phyloP scores from a whole-genome alignment of 2,888 invertebrate species.

The Mantis religiosa region DNA sequence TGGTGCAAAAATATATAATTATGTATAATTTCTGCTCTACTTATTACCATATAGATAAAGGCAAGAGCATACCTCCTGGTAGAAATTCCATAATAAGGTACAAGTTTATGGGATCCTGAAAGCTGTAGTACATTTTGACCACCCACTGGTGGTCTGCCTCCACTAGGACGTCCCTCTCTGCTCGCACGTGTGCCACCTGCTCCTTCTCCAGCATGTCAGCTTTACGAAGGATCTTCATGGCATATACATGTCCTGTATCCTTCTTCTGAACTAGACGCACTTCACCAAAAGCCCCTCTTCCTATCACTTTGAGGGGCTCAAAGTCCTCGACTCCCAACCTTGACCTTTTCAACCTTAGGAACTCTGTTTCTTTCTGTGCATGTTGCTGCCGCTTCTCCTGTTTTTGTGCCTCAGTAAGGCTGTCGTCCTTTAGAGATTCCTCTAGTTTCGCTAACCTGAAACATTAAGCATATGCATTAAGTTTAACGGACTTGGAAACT shows the following conservation, averaged over 20 bases:
- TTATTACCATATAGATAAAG: too few species aligned
- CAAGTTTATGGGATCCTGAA: conserved; percentile 93
- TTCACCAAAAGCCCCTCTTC: conserved; percentile 90
- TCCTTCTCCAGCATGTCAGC: conserved; percentile 99
- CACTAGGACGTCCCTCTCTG: conserved; percentile 95
- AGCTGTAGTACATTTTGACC: conserved; percentile 99
- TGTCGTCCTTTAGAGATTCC: conserved; percentile 94
- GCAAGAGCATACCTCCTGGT: conserved; percentile 76
- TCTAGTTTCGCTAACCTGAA: conserved; percentile 85
- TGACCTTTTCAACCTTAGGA: conserved; percentile 90
- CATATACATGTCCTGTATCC: conserved; percentile 99
- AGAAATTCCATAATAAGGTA: conserved; percentile 99
- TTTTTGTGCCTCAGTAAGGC: conserved; percentile 89
- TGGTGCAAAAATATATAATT: too few species aligned
- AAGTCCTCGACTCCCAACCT: conserved; percentile 97
- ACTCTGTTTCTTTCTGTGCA: conserved; percentile 98
- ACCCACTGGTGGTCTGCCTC: conserved; percentile 99
- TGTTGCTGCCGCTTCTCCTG: conserved; percentile 91
- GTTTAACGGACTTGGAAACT: too few species aligned
- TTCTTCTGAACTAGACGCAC: conserved; percentile 98
- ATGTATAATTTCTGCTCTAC: too few species aligned
- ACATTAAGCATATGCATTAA: background rate
- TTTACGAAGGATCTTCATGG: conserved; percentile 99
- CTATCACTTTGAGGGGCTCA: conserved; percentile 91
- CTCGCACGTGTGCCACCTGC: conserved; percentile 95